Evolutionary conservation across 2,113 vertebrate genomes (phyloP), one percentile per base, ranked within the genome.

Genomic region (Pteruthius melanotis): DNA sequence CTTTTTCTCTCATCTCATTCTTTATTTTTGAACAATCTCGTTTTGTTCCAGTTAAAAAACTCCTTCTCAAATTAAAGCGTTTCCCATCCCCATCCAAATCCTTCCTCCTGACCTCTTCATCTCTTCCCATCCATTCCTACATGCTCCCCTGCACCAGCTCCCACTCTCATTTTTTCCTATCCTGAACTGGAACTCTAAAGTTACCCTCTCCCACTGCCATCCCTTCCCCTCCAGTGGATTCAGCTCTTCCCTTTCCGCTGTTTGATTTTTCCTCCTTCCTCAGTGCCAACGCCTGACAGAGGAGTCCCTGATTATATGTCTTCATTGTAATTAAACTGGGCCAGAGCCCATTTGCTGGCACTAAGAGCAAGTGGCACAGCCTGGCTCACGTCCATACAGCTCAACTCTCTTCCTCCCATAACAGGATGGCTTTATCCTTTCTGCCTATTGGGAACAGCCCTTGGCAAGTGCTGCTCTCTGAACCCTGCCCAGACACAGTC

Each of bases 271-370:
- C 39, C 45, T 83, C 35, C 52, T 93, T 94, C 60, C 79, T 49
- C 7, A 0, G 47, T 87, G 96, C 95, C 94, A 97, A 11, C 0
- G 6, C n/a, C 80, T 95, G 93, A 93, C 95, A 96, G 96, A 95
- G 84, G 85, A 96, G 68, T 87, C 69, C 71, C 91, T 90, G 91
- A 96, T 97, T 96, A 91, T 95, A 96, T 78, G 93, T 97, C 96
- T 97, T 97, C 86, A 96, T 97, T 96, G 93, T 97, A 96, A 95
- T 95, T 97, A 94, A 95, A 95, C 95, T 93, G 93, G 89, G 94
- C 80, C 94, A 87, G 83, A 93, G 94, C 93, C 93, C 91, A 68
- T 92, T 92, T 5, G 61, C 72, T 96, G 93, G 96, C 93, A 93
- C 80, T 42, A 33, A 63, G 69, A 96, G 80, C 91, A 92, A 96